Evolutionary conservation across 2,797 vertebrate species (phyloP).

Genomic region (Denticeps clupeoides): DNA sequence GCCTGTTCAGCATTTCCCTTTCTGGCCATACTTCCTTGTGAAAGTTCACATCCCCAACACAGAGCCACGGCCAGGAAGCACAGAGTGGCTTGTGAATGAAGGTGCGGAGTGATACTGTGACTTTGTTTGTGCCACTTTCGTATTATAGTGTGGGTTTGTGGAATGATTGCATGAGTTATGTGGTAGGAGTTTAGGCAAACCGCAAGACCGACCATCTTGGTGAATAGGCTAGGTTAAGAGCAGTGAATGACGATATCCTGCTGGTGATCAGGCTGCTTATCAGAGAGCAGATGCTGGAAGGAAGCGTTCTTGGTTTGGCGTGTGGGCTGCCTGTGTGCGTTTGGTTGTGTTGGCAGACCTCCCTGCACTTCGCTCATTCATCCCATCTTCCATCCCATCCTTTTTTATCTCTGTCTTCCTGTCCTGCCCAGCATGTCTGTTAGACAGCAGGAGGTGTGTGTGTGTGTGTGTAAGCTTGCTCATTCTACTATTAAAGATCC

Average conservation of each 20-base stretch:
- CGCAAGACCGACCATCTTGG: too few relatives aligned
- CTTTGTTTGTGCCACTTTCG: too few relatives aligned
- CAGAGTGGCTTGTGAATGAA: too few relatives aligned
- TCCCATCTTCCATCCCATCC: constrained; percentile 8
- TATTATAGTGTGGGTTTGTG: too few relatives aligned
- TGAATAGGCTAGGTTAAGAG: too few relatives aligned
- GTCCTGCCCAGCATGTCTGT: constrained; percentile 23
- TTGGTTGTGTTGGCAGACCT: constrained; percentile 33
- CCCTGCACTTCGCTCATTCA: constrained; percentile 8
- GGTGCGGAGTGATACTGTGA: too few relatives aligned
- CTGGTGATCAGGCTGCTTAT: background rate
- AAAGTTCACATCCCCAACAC: constrained; percentile 1
- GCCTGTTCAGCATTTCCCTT: background rate
- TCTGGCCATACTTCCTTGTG: background rate
- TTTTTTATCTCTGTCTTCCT: constrained; percentile 11
- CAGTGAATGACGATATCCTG: too few relatives aligned
- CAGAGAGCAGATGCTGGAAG: background rate
- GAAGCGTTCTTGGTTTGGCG: constrained; percentile 21
- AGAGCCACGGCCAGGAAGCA: background rate
- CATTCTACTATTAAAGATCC: too few relatives aligned
- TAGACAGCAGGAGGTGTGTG: constrained; percentile 25
- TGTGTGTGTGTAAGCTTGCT: background rate
- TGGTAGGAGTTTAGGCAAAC: too few relatives aligned
- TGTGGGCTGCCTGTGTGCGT: constrained; percentile 3
- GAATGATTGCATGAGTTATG: too few relatives aligned